Percentiles rank a stretch among this genome's conserved stretches.
Evolutionary conservation across 2,113 vertebrate genomes (phyloP).

Genomic region (Aphelocoma coerulescens): DNA sequence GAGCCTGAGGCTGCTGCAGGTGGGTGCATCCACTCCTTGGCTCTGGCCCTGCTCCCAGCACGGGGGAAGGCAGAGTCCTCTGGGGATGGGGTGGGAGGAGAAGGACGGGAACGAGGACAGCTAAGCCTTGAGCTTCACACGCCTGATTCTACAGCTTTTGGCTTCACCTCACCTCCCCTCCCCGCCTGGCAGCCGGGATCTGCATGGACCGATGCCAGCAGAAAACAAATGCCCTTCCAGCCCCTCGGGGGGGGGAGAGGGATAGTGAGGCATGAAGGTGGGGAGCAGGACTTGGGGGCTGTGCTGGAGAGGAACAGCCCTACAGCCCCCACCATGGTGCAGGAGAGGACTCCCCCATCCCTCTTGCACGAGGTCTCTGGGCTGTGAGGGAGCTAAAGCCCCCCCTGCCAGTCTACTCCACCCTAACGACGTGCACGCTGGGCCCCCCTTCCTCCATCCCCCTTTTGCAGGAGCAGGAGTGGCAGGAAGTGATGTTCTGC

Average conservation of each 20-base stretch:
- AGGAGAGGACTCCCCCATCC: neutral
- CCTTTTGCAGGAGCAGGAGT: neutral
- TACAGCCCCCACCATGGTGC: neutral
- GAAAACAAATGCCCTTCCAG: neutral
- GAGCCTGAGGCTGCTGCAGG: neutral
- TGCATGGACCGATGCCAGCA: rapidly evolving
- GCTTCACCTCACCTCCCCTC: neutral
- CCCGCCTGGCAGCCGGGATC: neutral
- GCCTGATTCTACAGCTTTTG: neutral
- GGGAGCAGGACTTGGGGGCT: neutral
- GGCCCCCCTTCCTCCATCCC: neutral
- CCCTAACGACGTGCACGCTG: rapidly evolving
- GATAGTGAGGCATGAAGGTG: neutral
- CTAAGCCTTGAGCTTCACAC: neutral
- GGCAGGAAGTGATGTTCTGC: rapidly evolving
- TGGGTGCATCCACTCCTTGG: rapidly evolving
- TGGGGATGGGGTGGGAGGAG: neutral
- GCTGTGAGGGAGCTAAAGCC: rapidly evolving
- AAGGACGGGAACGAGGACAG: neutral
- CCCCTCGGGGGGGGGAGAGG: rapidly evolving
- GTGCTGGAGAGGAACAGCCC: neutral
- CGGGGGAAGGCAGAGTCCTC: neutral
- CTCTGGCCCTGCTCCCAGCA: neutral
- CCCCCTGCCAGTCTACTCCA: rapidly evolving
- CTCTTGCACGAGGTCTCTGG: neutral